Evolutionary conservation across 92 coral and sea anemone species (phyloP).

Genomic region (Hydrozoanthus gracilis): DNA sequence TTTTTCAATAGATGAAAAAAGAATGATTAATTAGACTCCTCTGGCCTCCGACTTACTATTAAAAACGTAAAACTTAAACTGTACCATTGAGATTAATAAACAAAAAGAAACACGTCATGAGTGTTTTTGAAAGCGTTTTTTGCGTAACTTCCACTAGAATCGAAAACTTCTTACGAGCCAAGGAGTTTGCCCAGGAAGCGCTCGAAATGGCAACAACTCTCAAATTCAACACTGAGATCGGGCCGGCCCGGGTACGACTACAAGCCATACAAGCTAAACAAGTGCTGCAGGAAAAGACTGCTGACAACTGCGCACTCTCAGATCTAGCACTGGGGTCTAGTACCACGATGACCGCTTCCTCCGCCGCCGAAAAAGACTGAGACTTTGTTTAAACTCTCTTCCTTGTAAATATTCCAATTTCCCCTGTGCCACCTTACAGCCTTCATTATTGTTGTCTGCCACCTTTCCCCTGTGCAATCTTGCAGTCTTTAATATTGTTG

Average conservation of each 20-base stretch:
- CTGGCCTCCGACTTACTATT: too few species aligned
- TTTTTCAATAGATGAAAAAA: too few species aligned
- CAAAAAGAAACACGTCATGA: too few species aligned
- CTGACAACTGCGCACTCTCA: not conserved
- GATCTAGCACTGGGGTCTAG: conserved; percentile 12
- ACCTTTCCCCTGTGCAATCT: too few species aligned
- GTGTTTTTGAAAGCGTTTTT: too few species aligned
- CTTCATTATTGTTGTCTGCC: too few species aligned
- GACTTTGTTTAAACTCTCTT: not conserved
- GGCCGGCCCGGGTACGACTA: conserved; percentile 71
- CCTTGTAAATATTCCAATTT: too few species aligned
- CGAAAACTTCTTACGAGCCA: conserved; percentile 52
- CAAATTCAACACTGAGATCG: conserved; percentile 72
- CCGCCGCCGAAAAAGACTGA: conserved; percentile 4
- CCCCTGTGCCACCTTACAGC: too few species aligned
- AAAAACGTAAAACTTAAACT: too few species aligned
- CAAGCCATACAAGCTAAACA: conserved; percentile 42
- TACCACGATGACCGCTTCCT: not conserved
- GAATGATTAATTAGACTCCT: too few species aligned
- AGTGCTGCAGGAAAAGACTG: not conserved
- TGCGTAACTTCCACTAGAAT: not conserved
- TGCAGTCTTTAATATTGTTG: too few species aligned
- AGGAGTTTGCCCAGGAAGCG: conserved; percentile 60
- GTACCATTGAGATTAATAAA: too few species aligned
- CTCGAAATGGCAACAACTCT: conserved; percentile 47